Evolutionary conservation across 2,888 invertebrate genomes (phyloP).

Genomic region (Cosmia pyralina): DNA sequence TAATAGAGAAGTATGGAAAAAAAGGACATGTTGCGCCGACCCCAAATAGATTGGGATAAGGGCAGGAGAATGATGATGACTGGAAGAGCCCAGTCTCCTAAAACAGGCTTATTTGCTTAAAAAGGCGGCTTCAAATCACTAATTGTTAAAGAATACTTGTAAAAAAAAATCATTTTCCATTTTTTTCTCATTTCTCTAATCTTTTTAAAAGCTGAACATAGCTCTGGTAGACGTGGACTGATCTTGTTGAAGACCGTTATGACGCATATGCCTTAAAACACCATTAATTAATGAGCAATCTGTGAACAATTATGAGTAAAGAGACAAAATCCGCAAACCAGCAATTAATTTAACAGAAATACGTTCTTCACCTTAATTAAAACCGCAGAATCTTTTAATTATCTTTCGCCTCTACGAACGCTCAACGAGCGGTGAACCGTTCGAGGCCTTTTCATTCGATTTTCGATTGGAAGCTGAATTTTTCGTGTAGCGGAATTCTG

Average conservation of each 20-base stretch:
- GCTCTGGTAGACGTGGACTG: background rate
- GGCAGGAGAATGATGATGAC: too few relatives aligned
- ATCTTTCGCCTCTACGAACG: conserved; percentile 2
- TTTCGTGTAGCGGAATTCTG: conserved; percentile 19
- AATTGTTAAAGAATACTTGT: too few relatives aligned
- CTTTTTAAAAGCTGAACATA: background rate
- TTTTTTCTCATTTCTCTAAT: too few relatives aligned
- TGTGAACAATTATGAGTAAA: conserved; percentile 12
- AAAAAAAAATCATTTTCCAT: too few relatives aligned
- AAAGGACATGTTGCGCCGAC: too few relatives aligned
- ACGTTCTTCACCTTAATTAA: conserved; percentile 25
- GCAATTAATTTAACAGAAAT: conserved; percentile 39
- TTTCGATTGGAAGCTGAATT: conserved; percentile 21
- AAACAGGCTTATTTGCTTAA: too few relatives aligned
- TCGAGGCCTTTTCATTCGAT: conserved; percentile 31
- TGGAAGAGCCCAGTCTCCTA: too few relatives aligned
- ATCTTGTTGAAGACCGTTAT: background rate
- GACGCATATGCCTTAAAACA: conserved; percentile 6
- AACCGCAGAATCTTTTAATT: conserved; percentile 43
- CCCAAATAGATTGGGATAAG: too few relatives aligned
- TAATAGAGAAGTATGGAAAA: too few relatives aligned
- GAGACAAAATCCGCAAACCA: conserved; percentile 3
- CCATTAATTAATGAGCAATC: conserved; percentile 10
- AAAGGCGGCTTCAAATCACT: too few relatives aligned
- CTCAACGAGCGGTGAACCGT: conserved; percentile 1